Evolutionary conservation across 1,140 invertebrate species (phyloP), one percentile per base, ranked within the genome.

Genomic region (Chironomus tepperi): DNA sequence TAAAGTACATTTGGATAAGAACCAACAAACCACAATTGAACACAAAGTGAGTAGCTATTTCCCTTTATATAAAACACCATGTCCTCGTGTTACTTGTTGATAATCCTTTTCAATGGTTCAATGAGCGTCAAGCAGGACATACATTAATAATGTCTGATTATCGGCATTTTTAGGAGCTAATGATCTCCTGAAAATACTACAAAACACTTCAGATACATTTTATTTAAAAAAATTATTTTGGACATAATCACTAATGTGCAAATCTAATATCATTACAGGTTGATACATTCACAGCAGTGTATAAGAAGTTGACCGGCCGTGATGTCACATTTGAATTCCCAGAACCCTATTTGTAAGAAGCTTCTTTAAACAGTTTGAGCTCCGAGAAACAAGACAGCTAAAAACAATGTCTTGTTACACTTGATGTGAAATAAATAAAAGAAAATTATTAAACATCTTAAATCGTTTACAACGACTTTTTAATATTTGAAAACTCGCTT

Each of bases 241-340:
- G 8, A 16, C 1, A 15, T 15, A 47, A 2, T 9, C 43, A 57
- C 12, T 57, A 73, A 43, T 73, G 9, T 42, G 5, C 43, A 65
- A n/a, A 65, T 72, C 21, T 78, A 80, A 80, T 83, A 79, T 81
- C 80, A 76, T 88, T 86, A 75, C 85, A 98, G 95, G 91, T 98
- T 78, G 97, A 99, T 79, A 98, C 97, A 73, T 99, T 99, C 87
- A 91, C 94, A 78, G 92, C 94, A 76, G 95, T 99, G 75, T 99
- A 99, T 88, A 99, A 99, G 87, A 98, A 98, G 84, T 85, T 99
- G 76, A 99, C 98, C 77, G 97, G 97, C 77, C 95, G 98, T 80
- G 96, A 99, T 87, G 98, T 99, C 73, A 95, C 90, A 76, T 99
- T 99, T 83, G 97, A 99, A 88, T 99, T 99, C 86, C 97, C 96